Evolutionary conservation across 2,113 vertebrate genomes (phyloP), one percentile per base, ranked within the genome.

Genomic region (Erpornis zantholeuca): DNA sequence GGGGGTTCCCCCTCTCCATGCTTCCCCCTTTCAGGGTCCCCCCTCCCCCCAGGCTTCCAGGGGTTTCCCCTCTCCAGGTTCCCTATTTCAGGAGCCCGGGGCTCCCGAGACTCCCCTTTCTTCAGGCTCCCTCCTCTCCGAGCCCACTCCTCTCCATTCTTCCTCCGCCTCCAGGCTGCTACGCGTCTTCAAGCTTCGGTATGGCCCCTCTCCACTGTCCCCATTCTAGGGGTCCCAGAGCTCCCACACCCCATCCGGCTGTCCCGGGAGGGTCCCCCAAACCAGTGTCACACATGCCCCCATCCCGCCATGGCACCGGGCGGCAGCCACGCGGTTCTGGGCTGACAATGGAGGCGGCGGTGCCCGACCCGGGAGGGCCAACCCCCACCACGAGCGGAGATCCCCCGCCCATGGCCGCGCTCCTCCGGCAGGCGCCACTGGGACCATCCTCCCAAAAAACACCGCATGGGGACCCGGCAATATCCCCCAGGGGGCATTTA

Each of bases 251-350:
- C 47, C 47, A 44, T 15, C 12, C 21, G 10, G 31, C 36, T 31
- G 10, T 52, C 24, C 36, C 16, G 8, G 56, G 12, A 71, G 16
- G 27, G 21, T 31, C 33, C 56, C 66, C 56, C 31, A 25, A 25
- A 25, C 11, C 47, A 35, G 33, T 9, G 25, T 7, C 21, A 44
- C 8, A 38, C 7, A n/a, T n/a, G n/a, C 56, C 16, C 12, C 8
- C 25, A 12, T 3, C 24, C 53, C 16, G 3, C 56, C 56, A 35
- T 7, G 11, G 44, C 29, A 28, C 24, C 33, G 28, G 31, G 22
- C 6, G 10, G 10, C 17, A 23, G 29, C 65, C 31, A 1, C 0
- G 24, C 31, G 4, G 20, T 3, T 36, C 47, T 11, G 36, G 15
- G 31, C 80, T 8, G 47, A 22, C 66, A 20, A 3, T 3, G 36